These are phyloP conservation scores for Sarotherodon lohbergeri DNA, from an alignment of 2,113 vertebrate genomes.

Conservation along the genomic window DNA sequence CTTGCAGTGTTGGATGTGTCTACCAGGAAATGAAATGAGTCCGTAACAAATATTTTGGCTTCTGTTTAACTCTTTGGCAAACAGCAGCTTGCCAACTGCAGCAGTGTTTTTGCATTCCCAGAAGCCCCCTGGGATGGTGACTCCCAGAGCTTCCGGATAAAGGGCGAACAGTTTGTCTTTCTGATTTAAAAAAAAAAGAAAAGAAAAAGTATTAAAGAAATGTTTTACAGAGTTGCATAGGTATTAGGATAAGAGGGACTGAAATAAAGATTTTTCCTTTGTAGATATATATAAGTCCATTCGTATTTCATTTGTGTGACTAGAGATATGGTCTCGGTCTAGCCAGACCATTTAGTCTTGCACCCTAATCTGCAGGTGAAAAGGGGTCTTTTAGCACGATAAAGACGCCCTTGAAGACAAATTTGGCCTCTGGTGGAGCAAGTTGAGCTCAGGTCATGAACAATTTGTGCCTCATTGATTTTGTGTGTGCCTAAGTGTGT, in stretches of 20 bases:
- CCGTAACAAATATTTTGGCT: constrained; percentile 72
- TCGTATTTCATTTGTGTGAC: constrained; percentile 61
- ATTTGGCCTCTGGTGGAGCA: constrained; percentile 36
- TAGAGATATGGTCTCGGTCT: constrained; percentile 51
- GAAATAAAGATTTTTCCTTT: constrained; percentile 52
- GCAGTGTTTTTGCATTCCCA: constrained; percentile 61
- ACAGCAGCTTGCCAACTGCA: constrained; percentile 51
- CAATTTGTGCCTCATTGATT: constrained; percentile 54
- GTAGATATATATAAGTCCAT: constrained; percentile 55
- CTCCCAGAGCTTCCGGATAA: constrained; percentile 37
- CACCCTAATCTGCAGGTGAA: constrained; percentile 64
- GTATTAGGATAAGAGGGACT: constrained; percentile 60
- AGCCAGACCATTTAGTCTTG: constrained; percentile 45
- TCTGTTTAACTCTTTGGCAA: constrained; percentile 63
- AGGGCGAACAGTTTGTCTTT: constrained; percentile 34
- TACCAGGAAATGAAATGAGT: constrained; percentile 68
- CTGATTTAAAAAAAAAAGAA: constrained; percentile 2
- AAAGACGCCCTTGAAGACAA: constrained; percentile 59
- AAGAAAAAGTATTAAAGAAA: constrained; percentile 6
- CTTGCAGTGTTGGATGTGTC: constrained; percentile 44
- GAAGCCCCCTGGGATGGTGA: constrained; percentile 54
- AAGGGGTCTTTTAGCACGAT: constrained; percentile 46
- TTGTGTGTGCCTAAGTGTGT: constrained; percentile 1
- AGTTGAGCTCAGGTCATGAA: constrained; percentile 54
- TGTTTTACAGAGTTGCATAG: constrained; percentile 43